A percentile compares a stretch with the other conserved stretches of the same genome.
These are phyloP conservation scores for Lipotes vexillifer DNA, from an alignment of 2,113 vertebrate genomes.

Conservation along the genomic window DNA sequence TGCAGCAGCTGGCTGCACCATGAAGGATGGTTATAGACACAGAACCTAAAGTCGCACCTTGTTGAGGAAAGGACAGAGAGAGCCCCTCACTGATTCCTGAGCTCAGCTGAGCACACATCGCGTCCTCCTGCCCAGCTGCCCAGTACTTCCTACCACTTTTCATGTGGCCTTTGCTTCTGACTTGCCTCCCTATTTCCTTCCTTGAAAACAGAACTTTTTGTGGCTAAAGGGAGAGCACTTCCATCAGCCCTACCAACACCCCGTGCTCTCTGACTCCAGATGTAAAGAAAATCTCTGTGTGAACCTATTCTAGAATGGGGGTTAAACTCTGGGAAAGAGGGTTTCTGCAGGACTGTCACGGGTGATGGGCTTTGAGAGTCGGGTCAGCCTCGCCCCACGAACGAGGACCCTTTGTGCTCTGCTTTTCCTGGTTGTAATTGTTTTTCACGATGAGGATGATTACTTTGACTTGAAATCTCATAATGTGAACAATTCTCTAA, in stretches of 20 bases:
- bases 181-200: neutral
- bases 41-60: accelerated
- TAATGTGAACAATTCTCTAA: neutral
- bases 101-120: accelerated
- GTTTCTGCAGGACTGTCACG: accelerated
- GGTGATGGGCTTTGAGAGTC: neutral
- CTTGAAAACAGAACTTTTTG: neutral
- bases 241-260: neutral
- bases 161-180: neutral
- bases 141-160: accelerated
- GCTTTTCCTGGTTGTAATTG: neutral
- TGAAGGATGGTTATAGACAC: neutral
- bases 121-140: neutral
- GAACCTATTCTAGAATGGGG: neutral
- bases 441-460: neutral
- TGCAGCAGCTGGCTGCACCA: accelerated
- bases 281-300: neutral
- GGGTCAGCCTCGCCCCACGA: neutral
- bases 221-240: neutral
- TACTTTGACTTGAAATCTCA: neutral
- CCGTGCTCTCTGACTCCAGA: neutral
- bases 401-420: accelerated
- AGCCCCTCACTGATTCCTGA: neutral
- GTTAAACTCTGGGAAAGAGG: neutral
- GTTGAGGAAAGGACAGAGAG: accelerated